Base-by-base conservation (phyloP, 2,888 invertebrate genomes). In the Lepetodrilus schrolli region DNA sequence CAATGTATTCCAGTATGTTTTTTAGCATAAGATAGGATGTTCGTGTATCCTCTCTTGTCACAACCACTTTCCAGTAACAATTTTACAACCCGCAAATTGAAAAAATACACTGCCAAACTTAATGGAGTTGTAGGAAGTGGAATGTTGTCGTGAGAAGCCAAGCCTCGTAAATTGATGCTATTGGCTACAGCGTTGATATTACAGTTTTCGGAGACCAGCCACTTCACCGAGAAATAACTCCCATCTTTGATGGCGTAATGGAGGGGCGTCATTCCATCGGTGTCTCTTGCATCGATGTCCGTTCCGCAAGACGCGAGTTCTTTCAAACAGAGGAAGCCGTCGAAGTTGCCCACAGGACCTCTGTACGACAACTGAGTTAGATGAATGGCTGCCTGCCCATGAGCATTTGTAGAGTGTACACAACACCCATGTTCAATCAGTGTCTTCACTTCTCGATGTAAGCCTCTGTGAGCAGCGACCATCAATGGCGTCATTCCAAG, bases 391-490 rank as follows among this genome's bases (percentile, higher is more conserved):
- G 17, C 72, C 68, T 8, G 74, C 71, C 48, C 76, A 71, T 47
- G 50, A 70, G 30, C 70, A 77, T 47, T 78, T 72, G 69, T 76
- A 34, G 73, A 76, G 20, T 78, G 72, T 8, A 77, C 38, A 47
- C 74, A 73, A 73, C 80, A 80, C 1, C 80, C 80, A 13, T 74
- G 74, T 38, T 74, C 73, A 4, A 78, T 66, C n/a, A 80, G 20
- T 8, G 76, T 68, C 26, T 75, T 49, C 75, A 80, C 75, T 8
- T 76, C 72, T 10, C 47, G 36, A 74, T 74, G 75, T 65, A 76
- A 77, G 4, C 80, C 70, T 10, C 77, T 50, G 17, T 75, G 66
- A 17, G 78, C 77, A 10, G 77, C 49, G 77, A 77, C 77, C 34
- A 78, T 49, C 8, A 78, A 50, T 0, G 80, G 78, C 17, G 77